phyloP scores from a whole-genome alignment of 2,113 vertebrate genomes.

The Numida meleagris region DNA sequence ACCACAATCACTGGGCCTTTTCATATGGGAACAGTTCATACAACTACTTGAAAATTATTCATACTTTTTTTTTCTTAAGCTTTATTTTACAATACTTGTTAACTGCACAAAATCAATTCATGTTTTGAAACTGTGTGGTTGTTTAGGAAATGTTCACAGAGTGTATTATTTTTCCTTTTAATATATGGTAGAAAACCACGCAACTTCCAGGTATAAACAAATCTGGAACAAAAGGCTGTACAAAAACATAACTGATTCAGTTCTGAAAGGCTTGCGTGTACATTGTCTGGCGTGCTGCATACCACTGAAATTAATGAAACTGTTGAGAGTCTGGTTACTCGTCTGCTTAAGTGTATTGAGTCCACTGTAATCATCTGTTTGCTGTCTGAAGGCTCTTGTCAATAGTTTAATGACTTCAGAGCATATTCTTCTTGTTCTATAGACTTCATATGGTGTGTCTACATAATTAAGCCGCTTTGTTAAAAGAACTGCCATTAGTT shows the following conservation, averaged over 20 bases:
- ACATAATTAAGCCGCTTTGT: constrained; percentile 74
- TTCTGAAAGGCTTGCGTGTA: constrained; percentile 63
- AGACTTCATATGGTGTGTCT: constrained; percentile 67
- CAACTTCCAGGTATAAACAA: constrained; percentile 57
- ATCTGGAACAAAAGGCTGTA: constrained; percentile 56
- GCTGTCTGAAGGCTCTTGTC: constrained; percentile 65
- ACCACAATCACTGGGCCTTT: not conserved
- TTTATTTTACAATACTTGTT: not conserved
- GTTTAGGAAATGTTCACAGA: not conserved
- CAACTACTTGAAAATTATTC: not conserved
- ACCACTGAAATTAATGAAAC: constrained; percentile 69
- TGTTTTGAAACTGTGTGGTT: not conserved
- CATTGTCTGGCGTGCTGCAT: constrained; percentile 61
- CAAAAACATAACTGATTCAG: constrained; percentile 54
- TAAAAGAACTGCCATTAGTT: constrained; percentile 64
- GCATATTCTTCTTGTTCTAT: constrained; percentile 59
- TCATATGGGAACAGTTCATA: not conserved
- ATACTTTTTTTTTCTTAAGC: not conserved
- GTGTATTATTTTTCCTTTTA: not conserved
- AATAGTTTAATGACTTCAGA: constrained; percentile 69
- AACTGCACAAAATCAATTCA: not conserved
- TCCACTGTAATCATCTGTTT: constrained; percentile 65
- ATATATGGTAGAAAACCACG: not conserved
- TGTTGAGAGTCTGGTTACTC: constrained; percentile 56
- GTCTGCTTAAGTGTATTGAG: constrained; percentile 53